These are phyloP conservation scores for Watsonalla cultraria DNA, from an alignment of 2,888 invertebrate genomes.

Conservation along the genomic window DNA sequence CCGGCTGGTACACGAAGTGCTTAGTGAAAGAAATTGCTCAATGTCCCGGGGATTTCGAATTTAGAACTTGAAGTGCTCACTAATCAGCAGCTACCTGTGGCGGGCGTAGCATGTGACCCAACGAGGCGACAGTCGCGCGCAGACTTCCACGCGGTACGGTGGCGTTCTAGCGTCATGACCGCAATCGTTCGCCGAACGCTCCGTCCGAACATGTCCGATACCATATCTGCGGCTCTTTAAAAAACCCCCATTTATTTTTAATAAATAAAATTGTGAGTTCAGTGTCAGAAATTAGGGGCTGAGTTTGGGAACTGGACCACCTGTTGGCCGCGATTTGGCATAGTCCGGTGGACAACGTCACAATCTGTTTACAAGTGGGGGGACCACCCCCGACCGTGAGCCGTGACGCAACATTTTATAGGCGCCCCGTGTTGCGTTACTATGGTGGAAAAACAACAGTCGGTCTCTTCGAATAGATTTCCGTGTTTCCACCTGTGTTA, in stretches of 20 bases:
- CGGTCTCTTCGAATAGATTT: slow-evolving; percentile 67
- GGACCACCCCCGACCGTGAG: slow-evolving; percentile 41
- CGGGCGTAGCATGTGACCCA: slow-evolving; percentile 50
- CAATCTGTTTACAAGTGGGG: slow-evolving; percentile 74
- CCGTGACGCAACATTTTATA: slow-evolving; percentile 72
- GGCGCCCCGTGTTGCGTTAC: slow-evolving; percentile 61
- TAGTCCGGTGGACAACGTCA: slow-evolving; percentile 64
- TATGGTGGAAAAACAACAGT: slow-evolving; percentile 72
- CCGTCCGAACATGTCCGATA: slow-evolving; percentile 39
- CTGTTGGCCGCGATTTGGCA: slow-evolving; percentile 68
- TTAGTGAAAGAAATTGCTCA: slow-evolving; percentile 28
- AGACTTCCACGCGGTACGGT: slow-evolving; percentile 70
- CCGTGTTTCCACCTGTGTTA: slow-evolving; percentile 55
- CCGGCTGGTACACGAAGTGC: slow-evolving; percentile 8
- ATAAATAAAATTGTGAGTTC: slow-evolving; percentile 12
- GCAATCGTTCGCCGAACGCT: slow-evolving; percentile 43
- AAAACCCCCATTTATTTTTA: slow-evolving; percentile 19
- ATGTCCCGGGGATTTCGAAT: slow-evolving; percentile 47
- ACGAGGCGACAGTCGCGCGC: slow-evolving; percentile 67
- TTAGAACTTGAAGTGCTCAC: slow-evolving; percentile 45
- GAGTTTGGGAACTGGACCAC: slow-evolving; percentile 47
- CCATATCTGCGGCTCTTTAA: slow-evolving; percentile 26
- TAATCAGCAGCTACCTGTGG: slow-evolving; percentile 71
- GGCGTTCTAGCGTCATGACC: slow-evolving; percentile 52
- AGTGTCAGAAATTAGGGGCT: slow-evolving; percentile 17